Conservation (phyloP, 2,888 invertebrate genomes). For the Esperia sulphurella region DNA sequence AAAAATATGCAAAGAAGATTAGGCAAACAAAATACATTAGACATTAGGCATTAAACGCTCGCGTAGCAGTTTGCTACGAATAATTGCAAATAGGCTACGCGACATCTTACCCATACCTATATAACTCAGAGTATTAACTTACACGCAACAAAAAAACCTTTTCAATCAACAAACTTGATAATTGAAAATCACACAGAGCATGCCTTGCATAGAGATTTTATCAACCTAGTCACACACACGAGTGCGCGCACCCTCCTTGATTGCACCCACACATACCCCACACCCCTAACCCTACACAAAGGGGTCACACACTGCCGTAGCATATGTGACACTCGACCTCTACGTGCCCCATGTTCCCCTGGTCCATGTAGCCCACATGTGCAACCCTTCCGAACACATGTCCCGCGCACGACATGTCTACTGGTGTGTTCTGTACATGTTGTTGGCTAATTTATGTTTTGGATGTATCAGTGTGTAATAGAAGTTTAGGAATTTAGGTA, state of each 20-base stretch:
- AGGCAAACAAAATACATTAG: not conserved
- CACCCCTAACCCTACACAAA: constrained; percentile 18
- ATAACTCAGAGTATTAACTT: too few relatives aligned
- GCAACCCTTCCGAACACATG: constrained; percentile 72
- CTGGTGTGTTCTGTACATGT: not conserved
- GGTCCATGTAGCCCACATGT: constrained; percentile 75
- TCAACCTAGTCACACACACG: constrained; percentile 1
- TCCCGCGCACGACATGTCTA: constrained; percentile 28
- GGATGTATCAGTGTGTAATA: not conserved
- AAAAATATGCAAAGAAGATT: constrained; percentile 6
- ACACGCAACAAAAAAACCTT: too few relatives aligned
- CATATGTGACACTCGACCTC: constrained; percentile 58
- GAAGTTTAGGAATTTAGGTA: too few relatives aligned
- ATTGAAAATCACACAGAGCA: too few relatives aligned
- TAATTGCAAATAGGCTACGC: constrained; percentile 8
- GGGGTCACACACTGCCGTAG: constrained; percentile 37
- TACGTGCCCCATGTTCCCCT: constrained; percentile 47
- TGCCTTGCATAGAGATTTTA: too few relatives aligned
- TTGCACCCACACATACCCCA: constrained; percentile 16
- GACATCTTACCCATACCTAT: not conserved
- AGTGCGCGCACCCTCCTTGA: constrained; percentile 4
- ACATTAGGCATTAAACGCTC: constrained; percentile 19
- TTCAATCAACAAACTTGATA: too few relatives aligned
- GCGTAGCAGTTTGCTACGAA: constrained; percentile 42
- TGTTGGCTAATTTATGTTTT: not conserved